A percentile compares a stretch with the other conserved stretches of the same genome.
Evolutionary conservation across 2,888 invertebrate species (phyloP).

Genomic region (Mimumesa dahlbomi): DNA sequence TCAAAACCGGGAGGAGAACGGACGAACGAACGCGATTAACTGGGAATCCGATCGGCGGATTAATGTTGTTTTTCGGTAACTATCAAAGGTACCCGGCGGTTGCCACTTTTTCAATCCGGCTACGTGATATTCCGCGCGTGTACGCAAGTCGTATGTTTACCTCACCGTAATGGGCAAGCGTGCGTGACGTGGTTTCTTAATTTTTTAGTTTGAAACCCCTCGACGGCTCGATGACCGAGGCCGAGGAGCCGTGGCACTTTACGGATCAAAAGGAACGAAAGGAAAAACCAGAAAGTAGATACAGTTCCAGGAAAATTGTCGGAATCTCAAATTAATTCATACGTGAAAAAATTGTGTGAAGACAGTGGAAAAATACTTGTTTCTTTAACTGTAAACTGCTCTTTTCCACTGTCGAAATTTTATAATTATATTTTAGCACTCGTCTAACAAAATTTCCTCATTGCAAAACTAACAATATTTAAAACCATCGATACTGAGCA

Average conservation of each 20-base stretch:
- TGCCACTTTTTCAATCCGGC: conserved; percentile 29
- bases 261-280: conserved; percentile 51
- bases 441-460: too few relatives aligned
- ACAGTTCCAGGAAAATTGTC: not conserved
- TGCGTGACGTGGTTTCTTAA: conserved; percentile 74
- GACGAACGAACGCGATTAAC: conserved; percentile 48
- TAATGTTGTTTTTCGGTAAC: conserved; percentile 37
- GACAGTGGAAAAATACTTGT: too few relatives aligned
- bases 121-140: conserved; percentile 64
- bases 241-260: conserved; percentile 41
- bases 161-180: conserved; percentile 67
- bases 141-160: conserved; percentile 68
- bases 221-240: conserved; percentile 10
- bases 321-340: not conserved
- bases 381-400: too few relatives aligned
- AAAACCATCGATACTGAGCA: too few relatives aligned
- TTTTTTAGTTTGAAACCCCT: conserved; percentile 59
- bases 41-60: conserved; percentile 54
- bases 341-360: too few relatives aligned
- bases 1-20: conserved; percentile 38
- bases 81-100: conserved; percentile 20
- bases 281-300: not conserved
- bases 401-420: too few relatives aligned
- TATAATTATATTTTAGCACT: too few relatives aligned
- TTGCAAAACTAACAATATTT: too few relatives aligned